Evolutionary conservation across 1,140 invertebrate genomes (phyloP).

Genomic region (Trichogramma pretiosum): DNA sequence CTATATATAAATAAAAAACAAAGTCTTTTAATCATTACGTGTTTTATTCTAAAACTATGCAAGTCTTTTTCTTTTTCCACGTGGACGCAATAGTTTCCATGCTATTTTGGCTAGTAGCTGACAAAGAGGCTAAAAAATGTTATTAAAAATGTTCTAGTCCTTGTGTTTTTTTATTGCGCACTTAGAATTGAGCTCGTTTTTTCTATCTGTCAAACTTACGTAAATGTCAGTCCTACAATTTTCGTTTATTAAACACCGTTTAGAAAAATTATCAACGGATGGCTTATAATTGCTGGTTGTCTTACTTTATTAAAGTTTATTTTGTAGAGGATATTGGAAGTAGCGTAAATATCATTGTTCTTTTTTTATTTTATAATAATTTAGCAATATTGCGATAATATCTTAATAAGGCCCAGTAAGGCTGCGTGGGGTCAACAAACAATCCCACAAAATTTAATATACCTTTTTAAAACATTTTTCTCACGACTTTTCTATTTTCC

Average conservation of each 20-base stretch:
- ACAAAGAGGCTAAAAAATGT: conserved; percentile 27
- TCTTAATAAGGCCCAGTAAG: conserved; percentile 48
- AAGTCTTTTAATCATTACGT: conserved; percentile 22
- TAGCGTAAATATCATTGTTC: conserved; percentile 37
- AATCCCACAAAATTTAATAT: conserved; percentile 42
- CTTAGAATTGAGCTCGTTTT: not conserved
- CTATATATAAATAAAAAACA: conserved; percentile 23
- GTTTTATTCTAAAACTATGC: conserved; percentile 27
- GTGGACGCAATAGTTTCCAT: conserved; percentile 37
- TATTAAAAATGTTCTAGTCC: conserved; percentile 19
- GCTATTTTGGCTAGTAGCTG: conserved; percentile 29
- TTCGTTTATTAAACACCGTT: conserved; percentile 11
- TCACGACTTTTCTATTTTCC: not conserved
- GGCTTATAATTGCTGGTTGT: conserved; percentile 22
- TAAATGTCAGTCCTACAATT: conserved; percentile 1
- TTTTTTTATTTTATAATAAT: conserved; percentile 34
- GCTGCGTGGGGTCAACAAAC: conserved; percentile 42
- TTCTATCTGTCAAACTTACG: no score
- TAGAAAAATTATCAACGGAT: conserved; percentile 12
- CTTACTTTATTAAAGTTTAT: conserved; percentile 23
- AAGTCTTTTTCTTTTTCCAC: conserved; percentile 29
- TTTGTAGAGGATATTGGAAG: conserved; percentile 32
- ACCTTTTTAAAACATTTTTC: conserved; percentile 29
- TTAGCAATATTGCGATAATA: conserved; percentile 43
- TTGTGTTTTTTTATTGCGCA: conserved; percentile 14